Evolutionary conservation across 2,888 invertebrate genomes (phyloP).

Genomic region (Helleia helle): DNA sequence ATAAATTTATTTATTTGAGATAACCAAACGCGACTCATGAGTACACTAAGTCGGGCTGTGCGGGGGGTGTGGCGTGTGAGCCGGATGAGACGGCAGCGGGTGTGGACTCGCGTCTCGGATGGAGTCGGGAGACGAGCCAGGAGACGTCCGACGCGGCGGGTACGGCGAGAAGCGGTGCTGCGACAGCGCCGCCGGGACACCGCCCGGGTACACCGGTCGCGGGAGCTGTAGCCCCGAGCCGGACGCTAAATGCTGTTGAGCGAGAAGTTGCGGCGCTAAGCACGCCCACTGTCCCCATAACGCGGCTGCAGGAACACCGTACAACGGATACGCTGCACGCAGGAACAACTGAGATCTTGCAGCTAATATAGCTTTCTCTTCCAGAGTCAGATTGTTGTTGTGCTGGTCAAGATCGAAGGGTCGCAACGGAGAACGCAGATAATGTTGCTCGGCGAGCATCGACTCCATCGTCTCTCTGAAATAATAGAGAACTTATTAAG

Average conservation of each 20-base stretch:
- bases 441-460: constrained; percentile 89
- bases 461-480: constrained; percentile 93
- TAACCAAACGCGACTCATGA: not conserved
- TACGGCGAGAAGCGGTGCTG: constrained; percentile 78
- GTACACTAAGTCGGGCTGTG: constrained; percentile 57
- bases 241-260: constrained; percentile 77
- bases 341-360: constrained; percentile 84
- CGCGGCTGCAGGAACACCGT: constrained; percentile 70
- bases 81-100: constrained; percentile 41
- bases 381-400: constrained; percentile 81
- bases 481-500: constrained; percentile 26
- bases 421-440: constrained; percentile 83
- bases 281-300: constrained; percentile 84
- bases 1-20: constrained; percentile 9
- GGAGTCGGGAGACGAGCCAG: constrained; percentile 76
- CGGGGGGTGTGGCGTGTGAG: constrained; percentile 52
- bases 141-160: constrained; percentile 62
- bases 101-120: constrained; percentile 68
- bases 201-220: constrained; percentile 64
- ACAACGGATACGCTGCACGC: constrained; percentile 78
- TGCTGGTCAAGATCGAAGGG: constrained; percentile 83
- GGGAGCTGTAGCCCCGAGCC: constrained; percentile 63
- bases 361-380: constrained; percentile 84
- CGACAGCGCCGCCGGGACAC: constrained; percentile 47
- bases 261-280: constrained; percentile 76